Evolutionary conservation across 2,113 vertebrate species (phyloP).

Genomic region (Mus spicilegus): DNA sequence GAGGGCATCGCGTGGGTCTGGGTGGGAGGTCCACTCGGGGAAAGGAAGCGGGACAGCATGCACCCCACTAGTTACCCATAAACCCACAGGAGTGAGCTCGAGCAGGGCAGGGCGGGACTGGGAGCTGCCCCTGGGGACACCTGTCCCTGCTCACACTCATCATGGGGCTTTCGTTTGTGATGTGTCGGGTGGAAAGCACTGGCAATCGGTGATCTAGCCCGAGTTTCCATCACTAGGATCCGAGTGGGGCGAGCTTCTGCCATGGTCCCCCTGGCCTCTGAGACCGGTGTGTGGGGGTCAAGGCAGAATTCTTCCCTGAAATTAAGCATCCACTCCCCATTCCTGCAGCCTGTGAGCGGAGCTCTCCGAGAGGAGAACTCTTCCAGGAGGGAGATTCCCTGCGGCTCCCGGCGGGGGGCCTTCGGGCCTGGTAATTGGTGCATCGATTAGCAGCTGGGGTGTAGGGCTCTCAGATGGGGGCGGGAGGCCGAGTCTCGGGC

Average conservation of each 20-base stretch:
- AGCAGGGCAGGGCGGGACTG: rapidly evolving
- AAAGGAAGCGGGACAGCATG: not conserved
- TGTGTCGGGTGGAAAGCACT: not conserved
- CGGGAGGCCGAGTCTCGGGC: not conserved
- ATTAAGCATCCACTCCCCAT: not conserved
- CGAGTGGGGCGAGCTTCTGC: not conserved
- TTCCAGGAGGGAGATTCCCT: constrained; percentile 30
- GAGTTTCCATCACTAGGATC: not conserved
- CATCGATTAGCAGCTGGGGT: constrained; percentile 39
- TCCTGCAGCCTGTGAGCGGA: not conserved
- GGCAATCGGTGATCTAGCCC: not conserved
- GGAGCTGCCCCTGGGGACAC: not conserved
- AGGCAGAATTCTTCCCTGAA: not conserved
- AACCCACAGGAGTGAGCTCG: not conserved
- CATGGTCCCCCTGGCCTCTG: not conserved
- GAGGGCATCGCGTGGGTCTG: not conserved
- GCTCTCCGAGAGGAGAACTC: not conserved
- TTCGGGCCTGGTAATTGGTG: not conserved
- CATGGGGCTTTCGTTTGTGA: not conserved
- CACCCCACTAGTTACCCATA: not conserved
- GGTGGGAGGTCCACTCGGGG: not conserved
- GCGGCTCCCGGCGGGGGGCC: not conserved
- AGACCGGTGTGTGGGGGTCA: not conserved
- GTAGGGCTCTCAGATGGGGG: not conserved
- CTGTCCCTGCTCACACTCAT: not conserved